Percentiles rank a stretch among this genome's conserved stretches.
Conservation (phyloP, 2,113 vertebrate genomes). For the Spizaetus ornatus region DNA sequence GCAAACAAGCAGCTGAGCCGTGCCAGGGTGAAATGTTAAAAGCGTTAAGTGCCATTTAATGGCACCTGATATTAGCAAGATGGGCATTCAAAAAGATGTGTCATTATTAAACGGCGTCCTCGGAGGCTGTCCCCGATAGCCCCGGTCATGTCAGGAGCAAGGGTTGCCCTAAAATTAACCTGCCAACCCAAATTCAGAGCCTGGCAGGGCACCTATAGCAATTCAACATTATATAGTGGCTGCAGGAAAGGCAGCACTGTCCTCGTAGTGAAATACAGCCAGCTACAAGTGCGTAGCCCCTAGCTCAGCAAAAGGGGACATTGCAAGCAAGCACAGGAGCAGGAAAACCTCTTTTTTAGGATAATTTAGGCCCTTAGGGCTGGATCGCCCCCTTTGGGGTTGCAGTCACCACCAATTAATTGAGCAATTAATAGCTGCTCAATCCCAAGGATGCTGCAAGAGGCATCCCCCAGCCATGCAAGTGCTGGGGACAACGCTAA, state of each 20-base stretch:
- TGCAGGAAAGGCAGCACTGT: not conserved
- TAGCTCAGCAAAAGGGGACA: not conserved
- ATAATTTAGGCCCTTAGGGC: not conserved
- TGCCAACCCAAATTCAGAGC: not conserved
- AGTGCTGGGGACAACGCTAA: too few relatives aligned
- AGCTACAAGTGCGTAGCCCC: not conserved
- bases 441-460: rapidly evolving
- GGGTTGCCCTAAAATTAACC: not conserved
- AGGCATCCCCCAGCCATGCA: not conserved
- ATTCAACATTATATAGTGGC: rapidly evolving
- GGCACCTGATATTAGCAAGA: not conserved
- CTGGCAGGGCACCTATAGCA: not conserved
- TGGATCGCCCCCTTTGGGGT: not conserved
- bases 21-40: slow-evolving; percentile 6
- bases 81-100: not conserved
- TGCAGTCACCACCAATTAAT: too few relatives aligned
- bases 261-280: rapidly evolving
- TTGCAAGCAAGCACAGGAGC: not conserved
- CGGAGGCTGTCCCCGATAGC: rapidly evolving
- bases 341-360: not conserved
- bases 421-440: not conserved
- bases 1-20: slow-evolving; percentile 10
- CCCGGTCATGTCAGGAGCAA: not conserved
- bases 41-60: not conserved
- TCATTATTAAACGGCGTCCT: not conserved